phyloP scores from a whole-genome alignment of 1,140 invertebrate genomes.

The Pygmarrhopalites habei region DNA sequence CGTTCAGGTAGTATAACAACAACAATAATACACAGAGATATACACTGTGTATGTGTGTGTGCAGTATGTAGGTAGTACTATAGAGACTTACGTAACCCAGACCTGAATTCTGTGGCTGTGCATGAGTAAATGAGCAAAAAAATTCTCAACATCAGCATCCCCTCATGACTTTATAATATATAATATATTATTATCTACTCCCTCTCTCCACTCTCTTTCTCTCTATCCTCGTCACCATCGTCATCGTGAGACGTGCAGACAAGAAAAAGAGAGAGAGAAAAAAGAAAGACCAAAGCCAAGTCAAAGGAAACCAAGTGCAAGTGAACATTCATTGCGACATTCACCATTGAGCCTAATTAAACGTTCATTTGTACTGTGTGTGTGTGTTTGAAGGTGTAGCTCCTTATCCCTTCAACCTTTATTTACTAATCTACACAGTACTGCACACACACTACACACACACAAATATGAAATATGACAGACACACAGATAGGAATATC shows the following conservation, averaged over 20 bases:
- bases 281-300: background rate
- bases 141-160: background rate
- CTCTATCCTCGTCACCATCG: background rate
- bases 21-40: too few relatives aligned
- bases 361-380: too few relatives aligned
- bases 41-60: too few relatives aligned
- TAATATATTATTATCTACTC: too few relatives aligned
- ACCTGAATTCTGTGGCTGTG: background rate
- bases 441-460: background rate
- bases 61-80: too few relatives aligned
- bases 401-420: background rate
- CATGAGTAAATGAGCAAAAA: constrained; percentile 2
- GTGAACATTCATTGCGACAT: constrained; percentile 10
- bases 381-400: constrained; percentile 6
- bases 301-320: background rate
- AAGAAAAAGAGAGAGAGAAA: background rate
- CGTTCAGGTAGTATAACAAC: too few relatives aligned
- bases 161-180: too few relatives aligned
- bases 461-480: too few relatives aligned
- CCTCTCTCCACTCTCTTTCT: too few relatives aligned
- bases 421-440: background rate
- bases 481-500: too few relatives aligned
- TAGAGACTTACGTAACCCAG: too few relatives aligned
- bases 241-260: background rate
- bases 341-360: constrained; percentile 12